Percentiles rank a stretch among this genome's conserved stretches.
Conservation (phyloP, 2,113 vertebrate genomes). For the Oryzias celebensis region DNA sequence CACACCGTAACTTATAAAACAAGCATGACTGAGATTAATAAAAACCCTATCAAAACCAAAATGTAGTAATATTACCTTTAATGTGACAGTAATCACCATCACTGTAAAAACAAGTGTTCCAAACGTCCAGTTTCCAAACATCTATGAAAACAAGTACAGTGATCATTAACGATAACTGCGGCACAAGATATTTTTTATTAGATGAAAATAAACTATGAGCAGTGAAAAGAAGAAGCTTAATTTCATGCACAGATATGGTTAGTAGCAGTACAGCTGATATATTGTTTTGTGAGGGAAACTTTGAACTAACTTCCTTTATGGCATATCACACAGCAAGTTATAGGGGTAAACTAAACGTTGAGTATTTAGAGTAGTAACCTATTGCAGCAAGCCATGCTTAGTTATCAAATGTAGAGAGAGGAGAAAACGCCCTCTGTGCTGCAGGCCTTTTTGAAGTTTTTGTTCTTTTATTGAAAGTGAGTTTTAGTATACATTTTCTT, state of each 20-base stretch:
- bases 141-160: conserved; percentile 76
- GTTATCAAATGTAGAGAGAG: too few species aligned
- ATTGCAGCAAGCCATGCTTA: too few species aligned
- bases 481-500: too few species aligned
- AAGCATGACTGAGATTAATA: not conserved
- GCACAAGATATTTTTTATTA: not conserved
- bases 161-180: not conserved
- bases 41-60: not conserved
- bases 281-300: too few species aligned
- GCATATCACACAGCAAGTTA: too few species aligned
- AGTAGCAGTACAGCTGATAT: not conserved
- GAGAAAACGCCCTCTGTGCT: too few species aligned
- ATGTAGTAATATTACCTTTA: conserved; percentile 82
- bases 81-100: conserved; percentile 96
- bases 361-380: too few species aligned
- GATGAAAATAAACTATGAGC: not conserved
- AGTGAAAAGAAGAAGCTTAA: conserved; percentile 4
- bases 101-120: conserved; percentile 97
- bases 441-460: too few species aligned
- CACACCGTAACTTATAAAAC: too few species aligned
- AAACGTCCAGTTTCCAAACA: conserved; percentile 99
- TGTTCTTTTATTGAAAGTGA: too few species aligned
- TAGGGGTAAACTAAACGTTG: too few species aligned
- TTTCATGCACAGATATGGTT: conserved; percentile 11
- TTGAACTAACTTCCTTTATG: too few species aligned